These are phyloP conservation scores for Globia sparganii DNA, from an alignment of 2,888 invertebrate species.

Conservation along the genomic window DNA sequence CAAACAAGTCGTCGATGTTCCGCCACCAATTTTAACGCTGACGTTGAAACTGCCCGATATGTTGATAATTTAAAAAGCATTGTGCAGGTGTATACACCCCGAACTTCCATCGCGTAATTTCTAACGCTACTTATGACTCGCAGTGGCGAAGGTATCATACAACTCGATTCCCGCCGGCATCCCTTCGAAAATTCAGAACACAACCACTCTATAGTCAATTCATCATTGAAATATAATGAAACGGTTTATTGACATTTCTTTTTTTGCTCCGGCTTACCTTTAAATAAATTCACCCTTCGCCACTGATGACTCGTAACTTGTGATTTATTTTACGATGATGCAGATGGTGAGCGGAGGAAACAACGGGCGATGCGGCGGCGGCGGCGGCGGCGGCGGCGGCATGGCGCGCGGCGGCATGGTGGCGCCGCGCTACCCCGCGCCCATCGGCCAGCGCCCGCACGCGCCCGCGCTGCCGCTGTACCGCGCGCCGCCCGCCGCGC, in stretches of 20 bases:
- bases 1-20: constrained; percentile 2
- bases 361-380: constrained; percentile 79
- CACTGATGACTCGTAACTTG: constrained; percentile 25
- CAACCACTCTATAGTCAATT: too few species aligned
- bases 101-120: background rate
- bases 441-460: constrained; percentile 89
- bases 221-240: too few species aligned
- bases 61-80: background rate
- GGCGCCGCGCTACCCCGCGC: constrained; percentile 89
- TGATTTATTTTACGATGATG: constrained; percentile 32
- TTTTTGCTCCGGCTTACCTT: too few species aligned
- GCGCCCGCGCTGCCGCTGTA: constrained; percentile 84
- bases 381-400: constrained; percentile 71
- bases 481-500: constrained; percentile 78
- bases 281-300: too few species aligned
- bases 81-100: background rate
- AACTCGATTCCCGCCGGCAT: too few species aligned
- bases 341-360: constrained; percentile 84
- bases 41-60: background rate
- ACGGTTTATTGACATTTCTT: too few species aligned
- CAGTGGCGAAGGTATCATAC: too few species aligned
- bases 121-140: background rate
- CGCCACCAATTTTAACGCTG: background rate
- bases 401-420: constrained; percentile 79
- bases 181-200: too few species aligned